Evolutionary conservation across 2,113 vertebrate species (phyloP).

Genomic region (Syngnathus typhle): DNA sequence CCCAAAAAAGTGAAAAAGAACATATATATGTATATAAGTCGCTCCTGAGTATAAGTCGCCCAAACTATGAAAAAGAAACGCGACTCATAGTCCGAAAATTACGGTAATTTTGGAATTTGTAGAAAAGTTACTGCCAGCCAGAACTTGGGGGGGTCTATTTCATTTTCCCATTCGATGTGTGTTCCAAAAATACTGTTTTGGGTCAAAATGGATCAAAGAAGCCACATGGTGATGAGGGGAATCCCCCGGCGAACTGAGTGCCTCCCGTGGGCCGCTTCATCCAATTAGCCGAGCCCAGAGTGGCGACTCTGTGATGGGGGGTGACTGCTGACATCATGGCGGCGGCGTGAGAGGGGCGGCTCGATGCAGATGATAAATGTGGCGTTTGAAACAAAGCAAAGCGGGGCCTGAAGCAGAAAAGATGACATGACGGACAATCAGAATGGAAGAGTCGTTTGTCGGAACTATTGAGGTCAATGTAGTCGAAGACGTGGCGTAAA

Average conservation of each 20-base stretch:
- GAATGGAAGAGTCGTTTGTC: not conserved
- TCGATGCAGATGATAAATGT: not conserved
- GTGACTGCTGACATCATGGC: constrained; percentile 46
- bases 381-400: not conserved
- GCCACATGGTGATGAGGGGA: constrained; percentile 30
- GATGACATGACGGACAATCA: not conserved
- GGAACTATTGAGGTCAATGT: not conserved
- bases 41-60: too few species aligned
- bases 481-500: not conserved
- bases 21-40: too few species aligned
- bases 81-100: too few species aligned
- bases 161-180: too few species aligned
- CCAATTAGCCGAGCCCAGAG: constrained; percentile 54
- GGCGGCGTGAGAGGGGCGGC: not conserved
- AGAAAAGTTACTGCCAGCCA: too few species aligned
- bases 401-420: not conserved
- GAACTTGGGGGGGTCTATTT: too few species aligned
- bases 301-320: constrained; percentile 47
- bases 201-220: too few species aligned
- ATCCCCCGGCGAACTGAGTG: constrained; percentile 52
- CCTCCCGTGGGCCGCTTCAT: constrained; percentile 54
- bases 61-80: too few species aligned
- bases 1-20: too few species aligned
- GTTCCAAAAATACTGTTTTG: too few species aligned
- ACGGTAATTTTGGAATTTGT: too few species aligned